These are phyloP conservation scores for Pogona vitticeps DNA, from an alignment of 2,113 vertebrate genomes.

Conservation along the genomic window DNA sequence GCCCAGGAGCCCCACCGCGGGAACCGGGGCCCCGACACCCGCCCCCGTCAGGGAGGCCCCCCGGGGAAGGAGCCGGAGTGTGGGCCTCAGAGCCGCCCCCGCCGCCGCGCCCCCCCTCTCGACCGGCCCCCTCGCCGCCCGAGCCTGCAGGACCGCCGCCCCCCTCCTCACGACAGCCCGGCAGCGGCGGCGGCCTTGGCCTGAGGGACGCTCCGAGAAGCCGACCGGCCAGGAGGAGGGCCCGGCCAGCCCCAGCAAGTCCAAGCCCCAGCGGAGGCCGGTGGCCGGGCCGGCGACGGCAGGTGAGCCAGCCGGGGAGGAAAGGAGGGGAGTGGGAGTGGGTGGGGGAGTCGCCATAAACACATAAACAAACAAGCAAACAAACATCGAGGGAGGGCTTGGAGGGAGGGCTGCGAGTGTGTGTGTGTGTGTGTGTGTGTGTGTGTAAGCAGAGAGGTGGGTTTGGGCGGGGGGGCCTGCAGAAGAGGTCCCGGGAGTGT, in stretches of 20 bases:
- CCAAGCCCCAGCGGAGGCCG: no score
- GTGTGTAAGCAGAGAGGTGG: not conserved
- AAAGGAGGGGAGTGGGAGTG: not conserved
- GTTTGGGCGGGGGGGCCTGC: not conserved
- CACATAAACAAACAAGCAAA: no score
- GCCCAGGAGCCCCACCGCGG: slow-evolving; percentile 45
- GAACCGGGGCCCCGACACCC: slow-evolving; percentile 53
- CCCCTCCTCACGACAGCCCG: no score
- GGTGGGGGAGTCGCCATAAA: not conserved
- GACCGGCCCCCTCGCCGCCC: no score
- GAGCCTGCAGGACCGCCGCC: no score
- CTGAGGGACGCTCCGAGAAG: no score
- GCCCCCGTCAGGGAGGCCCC: not conserved
- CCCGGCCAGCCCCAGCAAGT: no score
- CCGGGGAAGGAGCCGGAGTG: not conserved
- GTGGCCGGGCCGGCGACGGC: no score
- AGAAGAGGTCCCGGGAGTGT: not conserved
- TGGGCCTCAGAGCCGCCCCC: not conserved
- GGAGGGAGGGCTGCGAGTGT: no score
- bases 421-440: not conserved
- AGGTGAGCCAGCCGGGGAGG: not conserved
- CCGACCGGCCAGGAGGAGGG: no score
- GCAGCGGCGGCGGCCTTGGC: no score
- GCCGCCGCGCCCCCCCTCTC: not conserved
- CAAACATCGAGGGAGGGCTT: no score